phyloP scores from a whole-genome alignment of 1,140 invertebrate species.

The Stenopsyche tienmushanensis region DNA sequence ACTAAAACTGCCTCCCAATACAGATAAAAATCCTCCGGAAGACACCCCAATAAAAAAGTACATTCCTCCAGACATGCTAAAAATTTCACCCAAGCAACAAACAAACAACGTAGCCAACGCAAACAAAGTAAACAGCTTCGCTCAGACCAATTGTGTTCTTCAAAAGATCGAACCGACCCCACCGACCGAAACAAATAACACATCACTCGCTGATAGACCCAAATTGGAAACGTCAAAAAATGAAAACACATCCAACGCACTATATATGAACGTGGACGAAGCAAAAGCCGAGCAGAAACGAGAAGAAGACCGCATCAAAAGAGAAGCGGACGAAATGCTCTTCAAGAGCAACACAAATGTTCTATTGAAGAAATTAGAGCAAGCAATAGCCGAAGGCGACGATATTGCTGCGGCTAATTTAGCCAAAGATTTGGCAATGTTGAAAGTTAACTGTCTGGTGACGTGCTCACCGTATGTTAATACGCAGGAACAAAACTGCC shows the following conservation, averaged over 20 bases:
- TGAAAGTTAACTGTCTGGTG: slow-evolving; percentile 56
- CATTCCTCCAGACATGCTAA: background rate
- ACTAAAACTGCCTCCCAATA: background rate
- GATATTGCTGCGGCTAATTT: slow-evolving; percentile 66
- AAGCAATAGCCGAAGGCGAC: slow-evolving; percentile 67
- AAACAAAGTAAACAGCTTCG: slow-evolving; percentile 36
- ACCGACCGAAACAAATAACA: background rate
- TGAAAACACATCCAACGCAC: too few species aligned
- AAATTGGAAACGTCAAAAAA: background rate
- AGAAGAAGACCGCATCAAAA: background rate
- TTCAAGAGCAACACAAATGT: slow-evolving; percentile 54
- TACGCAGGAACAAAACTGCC: slow-evolving; percentile 40
- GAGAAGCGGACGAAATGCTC: slow-evolving; percentile 43
- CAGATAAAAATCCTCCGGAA: background rate
- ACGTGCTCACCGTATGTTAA: slow-evolving; percentile 20
- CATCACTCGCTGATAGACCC: background rate
- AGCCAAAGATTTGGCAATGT: slow-evolving; percentile 68
- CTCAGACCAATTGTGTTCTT: slow-evolving; percentile 34
- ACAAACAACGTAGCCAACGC: background rate
- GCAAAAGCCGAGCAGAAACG: slow-evolving; percentile 1
- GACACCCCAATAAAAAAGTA: too few species aligned
- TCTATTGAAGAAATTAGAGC: slow-evolving; percentile 65
- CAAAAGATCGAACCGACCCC: slow-evolving; percentile 20
- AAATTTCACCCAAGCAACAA: background rate
- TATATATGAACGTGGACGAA: slow-evolving; percentile 34